Base-by-base conservation (phyloP, 2,113 vertebrate species). In the Psettodes erumei region DNA sequence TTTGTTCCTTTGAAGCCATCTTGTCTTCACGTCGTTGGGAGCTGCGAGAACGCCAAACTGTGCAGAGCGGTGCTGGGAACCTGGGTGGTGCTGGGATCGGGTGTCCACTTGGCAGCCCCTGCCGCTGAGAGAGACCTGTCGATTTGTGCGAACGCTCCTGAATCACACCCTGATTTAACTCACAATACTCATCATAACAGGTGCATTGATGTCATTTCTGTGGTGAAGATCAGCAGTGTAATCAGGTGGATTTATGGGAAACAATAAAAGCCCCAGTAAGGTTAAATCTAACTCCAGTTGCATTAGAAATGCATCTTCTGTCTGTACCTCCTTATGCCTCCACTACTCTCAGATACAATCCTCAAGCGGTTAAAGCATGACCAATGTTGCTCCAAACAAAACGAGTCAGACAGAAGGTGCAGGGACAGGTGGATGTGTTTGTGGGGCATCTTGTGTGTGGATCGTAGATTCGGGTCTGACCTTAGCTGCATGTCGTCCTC, bases 1-100 rank as follows among this genome's bases (percentile, higher is more conserved):
- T 53, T 51, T 73, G 15, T 53, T 55, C 11, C n/a, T 79, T 66
- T 75, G 66, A 80, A 66, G 59, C 43, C 60, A 58, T 73, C 43
- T 86, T 77, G 67, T 77, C 30, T 15, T 69, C 47, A 23, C 38
- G 23, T n/a, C 30, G 25, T 54, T 23, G 16, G 23, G 32, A 53
- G 51, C n/a, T 3, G 23, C 9, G 50, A n/a, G 64, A 4, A n/a
- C 50, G 28, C 1, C 16, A 1, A 0, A 33, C 33, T 16, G 13
- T 13, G 56, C 58, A 63, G 59, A 6, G 13, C 30, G 25, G 21
- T 1, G 3, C n/a, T n/a, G n/a, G n/a, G 35, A 4, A 51, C 19
- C 35, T 27, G 16, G 32, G 30, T 11, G 30, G 47, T 35, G 40
- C 35, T 45, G 21, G 50, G 48, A 60, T 30, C 37, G 13, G 74